Percentiles rank a stretch among this genome's conserved stretches.
Evolutionary conservation across 2,888 invertebrate species (phyloP).

Genomic region (Drosophila anomelani): DNA sequence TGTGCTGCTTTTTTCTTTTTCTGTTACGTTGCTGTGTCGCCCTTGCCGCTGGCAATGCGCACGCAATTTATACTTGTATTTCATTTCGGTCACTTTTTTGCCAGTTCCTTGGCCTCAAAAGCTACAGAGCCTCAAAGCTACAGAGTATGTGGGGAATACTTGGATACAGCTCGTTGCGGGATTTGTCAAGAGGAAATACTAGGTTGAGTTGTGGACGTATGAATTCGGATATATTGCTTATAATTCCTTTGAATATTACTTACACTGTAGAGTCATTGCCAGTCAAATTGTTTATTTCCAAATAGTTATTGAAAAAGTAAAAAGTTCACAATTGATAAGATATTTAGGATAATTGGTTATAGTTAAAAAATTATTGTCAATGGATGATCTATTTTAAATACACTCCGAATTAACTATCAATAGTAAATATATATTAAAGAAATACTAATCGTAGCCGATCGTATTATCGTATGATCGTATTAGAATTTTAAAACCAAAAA

Average conservation of each 20-base stretch:
- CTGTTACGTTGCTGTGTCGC: slow-evolving; percentile 17
- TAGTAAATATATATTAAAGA: too few species aligned
- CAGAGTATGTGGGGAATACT: background rate
- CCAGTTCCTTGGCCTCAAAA: slow-evolving; percentile 2
- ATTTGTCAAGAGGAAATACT: background rate
- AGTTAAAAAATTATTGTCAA: too few species aligned
- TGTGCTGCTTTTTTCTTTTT: slow-evolving; percentile 38
- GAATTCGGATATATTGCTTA: background rate
- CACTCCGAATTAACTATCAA: too few species aligned
- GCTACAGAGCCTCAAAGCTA: background rate
- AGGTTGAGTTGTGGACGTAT: background rate
- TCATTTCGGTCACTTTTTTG: slow-evolving; percentile 28
- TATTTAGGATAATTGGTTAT: too few species aligned
- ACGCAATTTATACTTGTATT: slow-evolving; percentile 37
- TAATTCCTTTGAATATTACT: too few species aligned
- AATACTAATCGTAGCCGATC: too few species aligned
- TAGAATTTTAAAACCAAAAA: too few species aligned
- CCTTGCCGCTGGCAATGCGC: slow-evolving; percentile 41
- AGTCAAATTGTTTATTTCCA: background rate
- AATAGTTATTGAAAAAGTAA: background rate
- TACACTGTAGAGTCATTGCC: background rate
- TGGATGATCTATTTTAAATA: too few species aligned
- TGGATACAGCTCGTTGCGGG: background rate
- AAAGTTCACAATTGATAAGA: too few species aligned
- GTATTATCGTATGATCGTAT: too few species aligned